These are phyloP conservation scores for Miniopterus natalensis DNA, from an alignment of 2,113 vertebrate species.

Conservation along the genomic window DNA sequence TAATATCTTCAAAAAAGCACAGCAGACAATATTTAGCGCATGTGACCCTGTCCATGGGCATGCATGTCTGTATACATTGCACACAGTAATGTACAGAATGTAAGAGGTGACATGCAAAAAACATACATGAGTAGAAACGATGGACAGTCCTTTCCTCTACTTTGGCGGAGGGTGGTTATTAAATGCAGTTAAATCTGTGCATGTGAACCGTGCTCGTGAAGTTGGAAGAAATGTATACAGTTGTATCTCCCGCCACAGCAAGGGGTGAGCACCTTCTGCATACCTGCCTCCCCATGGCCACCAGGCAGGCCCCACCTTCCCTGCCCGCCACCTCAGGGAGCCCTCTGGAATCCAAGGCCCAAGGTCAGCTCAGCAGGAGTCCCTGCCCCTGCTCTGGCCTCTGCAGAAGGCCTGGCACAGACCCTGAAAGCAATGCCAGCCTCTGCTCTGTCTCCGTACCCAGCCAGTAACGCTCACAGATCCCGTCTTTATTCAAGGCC, in stretches of 20 bases:
- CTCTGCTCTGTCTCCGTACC: background rate
- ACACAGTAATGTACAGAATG: background rate
- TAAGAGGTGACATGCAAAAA: background rate
- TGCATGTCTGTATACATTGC: accelerated
- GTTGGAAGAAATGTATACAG: background rate
- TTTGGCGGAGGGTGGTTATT: background rate
- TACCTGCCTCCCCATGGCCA: background rate
- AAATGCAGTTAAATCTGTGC: background rate
- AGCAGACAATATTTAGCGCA: accelerated
- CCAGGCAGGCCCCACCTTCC: background rate
- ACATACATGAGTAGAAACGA: background rate
- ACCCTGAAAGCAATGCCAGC: background rate
- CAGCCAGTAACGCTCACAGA: background rate
- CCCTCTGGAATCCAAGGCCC: background rate
- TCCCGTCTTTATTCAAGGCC: background rate
- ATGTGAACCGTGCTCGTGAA: background rate
- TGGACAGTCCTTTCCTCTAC: background rate
- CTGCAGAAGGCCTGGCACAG: background rate
- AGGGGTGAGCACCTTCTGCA: background rate
- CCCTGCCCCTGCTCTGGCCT: background rate
- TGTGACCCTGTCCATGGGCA: too few relatives aligned
- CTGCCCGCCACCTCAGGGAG: background rate
- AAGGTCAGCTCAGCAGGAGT: background rate
- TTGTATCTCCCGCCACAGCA: background rate
- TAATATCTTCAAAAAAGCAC: background rate